These are phyloP conservation scores for Trichomalopsis sarcophagae DNA, from an alignment of 1,140 invertebrate species.

Conservation along the genomic window DNA sequence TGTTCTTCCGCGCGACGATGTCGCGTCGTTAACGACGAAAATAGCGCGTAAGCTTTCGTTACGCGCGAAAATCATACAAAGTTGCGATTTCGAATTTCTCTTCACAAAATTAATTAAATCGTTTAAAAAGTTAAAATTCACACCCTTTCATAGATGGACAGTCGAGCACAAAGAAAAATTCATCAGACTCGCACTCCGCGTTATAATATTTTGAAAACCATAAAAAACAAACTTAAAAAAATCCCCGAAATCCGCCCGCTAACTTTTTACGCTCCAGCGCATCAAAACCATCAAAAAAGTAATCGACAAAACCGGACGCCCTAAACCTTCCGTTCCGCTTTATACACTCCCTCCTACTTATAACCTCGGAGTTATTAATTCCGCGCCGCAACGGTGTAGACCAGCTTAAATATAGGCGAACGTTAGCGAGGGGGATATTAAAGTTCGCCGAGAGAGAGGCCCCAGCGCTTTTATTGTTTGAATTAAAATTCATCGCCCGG, in stretches of 20 bases:
- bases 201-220: no score
- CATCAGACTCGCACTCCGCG: no score
- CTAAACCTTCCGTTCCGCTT: not conserved
- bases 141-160: no score
- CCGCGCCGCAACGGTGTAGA: not conserved
- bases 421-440: not conserved
- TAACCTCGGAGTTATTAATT: not conserved
- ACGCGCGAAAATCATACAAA: not conserved
- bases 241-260: no score
- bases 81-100: no score
- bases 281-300: not conserved
- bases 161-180: no score
- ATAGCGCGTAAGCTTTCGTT: not conserved
- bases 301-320: not conserved
- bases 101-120: no score
- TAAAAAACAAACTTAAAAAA: no score
- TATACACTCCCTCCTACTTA: no score
- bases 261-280: no score
- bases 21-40: not conserved
- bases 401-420: not conserved
- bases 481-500: constrained; percentile 9
- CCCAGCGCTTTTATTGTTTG: not conserved
- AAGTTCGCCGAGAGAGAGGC: not conserved
- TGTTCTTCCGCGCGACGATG: no score
- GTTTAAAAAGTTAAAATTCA: no score